These are phyloP conservation scores for Napeogenes sylphis DNA, from an alignment of 2,888 invertebrate genomes.

Conservation along the genomic window DNA sequence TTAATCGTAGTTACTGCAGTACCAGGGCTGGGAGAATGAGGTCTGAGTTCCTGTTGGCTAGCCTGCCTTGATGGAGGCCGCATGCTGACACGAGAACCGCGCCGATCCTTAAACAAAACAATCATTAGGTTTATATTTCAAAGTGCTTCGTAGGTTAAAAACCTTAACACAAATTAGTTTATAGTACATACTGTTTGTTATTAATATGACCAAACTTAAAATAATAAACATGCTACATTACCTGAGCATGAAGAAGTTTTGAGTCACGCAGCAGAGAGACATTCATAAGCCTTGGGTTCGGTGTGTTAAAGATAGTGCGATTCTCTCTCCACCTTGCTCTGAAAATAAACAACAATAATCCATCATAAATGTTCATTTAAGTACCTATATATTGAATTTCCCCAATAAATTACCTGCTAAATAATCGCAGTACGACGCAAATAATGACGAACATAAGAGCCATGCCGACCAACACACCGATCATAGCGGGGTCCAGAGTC, in stretches of 20 bases:
- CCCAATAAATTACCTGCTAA: conserved; percentile 86
- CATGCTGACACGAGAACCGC: conserved; percentile 87
- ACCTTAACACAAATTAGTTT: too few species aligned
- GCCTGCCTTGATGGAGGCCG: conserved; percentile 90
- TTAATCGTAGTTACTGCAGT: conserved; percentile 8
- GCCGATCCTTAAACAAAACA: conserved; percentile 76
- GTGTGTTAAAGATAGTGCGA: conserved; percentile 95
- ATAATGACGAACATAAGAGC: conserved; percentile 96
- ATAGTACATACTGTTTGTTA: too few species aligned
- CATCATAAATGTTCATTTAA: not conserved
- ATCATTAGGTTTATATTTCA: not conserved
- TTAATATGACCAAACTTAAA: too few species aligned
- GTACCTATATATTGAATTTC: too few species aligned
- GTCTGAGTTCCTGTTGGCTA: conserved; percentile 89
- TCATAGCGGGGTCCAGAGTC: conserved; percentile 93
- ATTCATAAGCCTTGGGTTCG: conserved; percentile 95
- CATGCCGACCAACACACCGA: conserved; percentile 92
- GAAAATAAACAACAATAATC: conserved; percentile 44
- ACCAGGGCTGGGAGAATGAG: conserved; percentile 88
- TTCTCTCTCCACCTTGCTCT: conserved; percentile 95
- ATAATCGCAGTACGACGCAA: conserved; percentile 92
- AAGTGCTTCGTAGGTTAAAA: not conserved
- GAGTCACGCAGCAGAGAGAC: conserved; percentile 89
- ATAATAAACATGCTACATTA: conserved; percentile 27
- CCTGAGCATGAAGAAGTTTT: conserved; percentile 84